A percentile compares a stretch with the other conserved stretches of the same genome.
These are phyloP conservation scores for Pristionchus entomophagus DNA, from an alignment of 2,888 invertebrate species.

Conservation along the genomic window DNA sequence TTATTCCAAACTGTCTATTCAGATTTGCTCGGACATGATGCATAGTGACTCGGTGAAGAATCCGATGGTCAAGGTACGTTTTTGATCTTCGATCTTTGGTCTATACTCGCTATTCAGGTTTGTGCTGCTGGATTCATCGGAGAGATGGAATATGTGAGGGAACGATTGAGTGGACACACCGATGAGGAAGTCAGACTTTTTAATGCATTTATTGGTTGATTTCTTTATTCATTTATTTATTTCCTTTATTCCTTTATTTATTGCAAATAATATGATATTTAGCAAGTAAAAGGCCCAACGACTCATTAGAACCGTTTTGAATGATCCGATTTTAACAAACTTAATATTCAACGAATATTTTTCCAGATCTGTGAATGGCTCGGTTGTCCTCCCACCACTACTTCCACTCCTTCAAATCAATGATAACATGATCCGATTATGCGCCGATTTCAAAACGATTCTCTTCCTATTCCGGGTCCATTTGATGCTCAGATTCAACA, in stretches of 20 bases:
- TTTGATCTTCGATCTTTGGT: neutral
- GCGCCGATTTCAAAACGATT: neutral
- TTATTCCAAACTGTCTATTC: neutral
- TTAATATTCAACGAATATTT: neutral
- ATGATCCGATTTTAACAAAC: too few species aligned
- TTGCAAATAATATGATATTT: too few species aligned
- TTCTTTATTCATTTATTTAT: neutral
- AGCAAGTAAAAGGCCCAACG: too few species aligned
- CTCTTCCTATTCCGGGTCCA: neutral
- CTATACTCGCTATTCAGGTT: neutral
- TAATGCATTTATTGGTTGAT: neutral
- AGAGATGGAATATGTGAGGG: constrained; percentile 13
- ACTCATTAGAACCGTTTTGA: too few species aligned
- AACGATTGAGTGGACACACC: neutral
- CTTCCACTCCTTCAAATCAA: neutral
- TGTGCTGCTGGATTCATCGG: neutral
- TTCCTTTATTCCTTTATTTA: too few species aligned
- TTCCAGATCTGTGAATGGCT: constrained; percentile 28
- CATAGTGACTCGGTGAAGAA: constrained; percentile 6
- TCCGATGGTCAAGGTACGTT: constrained; percentile 29
- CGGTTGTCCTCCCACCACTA: neutral
- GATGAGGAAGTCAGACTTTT: neutral
- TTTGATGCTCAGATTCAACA: neutral
- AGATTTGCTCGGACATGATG: constrained; percentile 20
- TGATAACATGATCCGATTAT: neutral